phyloP scores from a whole-genome alignment of 2,888 invertebrate species.

The Willowsia nigromaculata region DNA sequence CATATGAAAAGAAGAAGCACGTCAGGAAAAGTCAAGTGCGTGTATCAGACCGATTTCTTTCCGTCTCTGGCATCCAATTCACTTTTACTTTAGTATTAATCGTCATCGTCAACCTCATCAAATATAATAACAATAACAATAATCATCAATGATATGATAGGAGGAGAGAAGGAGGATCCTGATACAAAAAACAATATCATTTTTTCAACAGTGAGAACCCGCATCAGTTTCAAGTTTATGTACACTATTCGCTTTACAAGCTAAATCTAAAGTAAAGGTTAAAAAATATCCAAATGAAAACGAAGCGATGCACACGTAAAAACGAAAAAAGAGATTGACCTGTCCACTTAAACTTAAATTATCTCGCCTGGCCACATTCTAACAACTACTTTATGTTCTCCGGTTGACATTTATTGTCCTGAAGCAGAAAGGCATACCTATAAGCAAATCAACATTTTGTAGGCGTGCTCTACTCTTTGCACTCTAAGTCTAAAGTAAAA shows the following conservation, averaged over 20 bases:
- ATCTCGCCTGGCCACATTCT: slow-evolving; percentile 71
- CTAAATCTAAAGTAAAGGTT: too few species aligned
- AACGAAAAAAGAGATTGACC: slow-evolving; percentile 60
- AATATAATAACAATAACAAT: slow-evolving; percentile 43
- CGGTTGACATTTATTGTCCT: slow-evolving; percentile 69
- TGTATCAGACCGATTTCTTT: neutral
- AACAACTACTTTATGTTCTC: slow-evolving; percentile 63
- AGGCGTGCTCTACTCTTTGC: slow-evolving; percentile 60
- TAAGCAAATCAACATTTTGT: slow-evolving; percentile 1
- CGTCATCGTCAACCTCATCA: slow-evolving; percentile 9
- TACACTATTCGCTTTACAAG: too few species aligned
- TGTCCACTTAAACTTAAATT: slow-evolving; percentile 72
- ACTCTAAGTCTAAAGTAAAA: neutral
- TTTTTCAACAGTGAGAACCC: too few species aligned
- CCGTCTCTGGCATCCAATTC: neutral
- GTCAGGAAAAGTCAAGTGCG: neutral
- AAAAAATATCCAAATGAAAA: neutral
- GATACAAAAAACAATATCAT: slow-evolving; percentile 32
- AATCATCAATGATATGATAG: slow-evolving; percentile 48
- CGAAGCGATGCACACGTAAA: neutral
- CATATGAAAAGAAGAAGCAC: neutral
- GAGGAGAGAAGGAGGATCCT: slow-evolving; percentile 28
- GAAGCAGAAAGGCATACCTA: slow-evolving; percentile 45
- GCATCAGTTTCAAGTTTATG: too few species aligned
- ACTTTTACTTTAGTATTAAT: neutral